Evolutionary conservation across 2,797 vertebrate species (phyloP), one percentile per base, ranked within the genome.

Genomic region (Pangasius djambal): DNA sequence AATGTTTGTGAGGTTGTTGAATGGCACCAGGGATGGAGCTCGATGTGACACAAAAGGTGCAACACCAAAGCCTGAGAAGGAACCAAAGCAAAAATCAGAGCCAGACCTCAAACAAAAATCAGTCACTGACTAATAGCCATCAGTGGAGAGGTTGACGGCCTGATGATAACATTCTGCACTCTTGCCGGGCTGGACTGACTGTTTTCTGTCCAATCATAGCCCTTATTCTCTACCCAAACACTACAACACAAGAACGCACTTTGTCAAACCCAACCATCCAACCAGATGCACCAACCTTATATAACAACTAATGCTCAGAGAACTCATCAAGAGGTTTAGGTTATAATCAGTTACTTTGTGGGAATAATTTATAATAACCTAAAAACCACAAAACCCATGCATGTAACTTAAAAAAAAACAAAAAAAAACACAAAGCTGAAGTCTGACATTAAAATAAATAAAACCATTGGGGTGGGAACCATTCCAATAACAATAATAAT

Each of bases 1-100:
- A 93, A 95, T 93, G 92, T 91, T 95, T 95, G 94, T 94, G 93
- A 94, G 90, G 91, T 93, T 93, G 85, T 92, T 90, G 40, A 87
- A 77, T 93, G 88, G 94, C 92, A 86, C 70, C 65, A 69, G 70
- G 69, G 20, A 48, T 61, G 18, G 34, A 83, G 78, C n/a, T 31
- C 59, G 48, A 78, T 87, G 69, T 89, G 55, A 87, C 50, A 72
- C 34, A 85, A 67, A 31, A 83, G 67, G 20, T 88, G 86, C 44
- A 89, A 87, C 88, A 93, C 67, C 79, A 89, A 79, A 70, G 72
- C 63, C 37, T 85, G 40, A 85, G 63, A 90, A 50, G n/a, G 12
- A 85, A 61, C 18, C 22, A 79, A 48, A 65, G 72, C 25, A 89
- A 65, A 85, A 88, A 87, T 84, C 79, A 89, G 31, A 89, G 69